Evolutionary conservation across 2,113 vertebrate genomes (phyloP).

Genomic region (Todiramphus chloris): DNA sequence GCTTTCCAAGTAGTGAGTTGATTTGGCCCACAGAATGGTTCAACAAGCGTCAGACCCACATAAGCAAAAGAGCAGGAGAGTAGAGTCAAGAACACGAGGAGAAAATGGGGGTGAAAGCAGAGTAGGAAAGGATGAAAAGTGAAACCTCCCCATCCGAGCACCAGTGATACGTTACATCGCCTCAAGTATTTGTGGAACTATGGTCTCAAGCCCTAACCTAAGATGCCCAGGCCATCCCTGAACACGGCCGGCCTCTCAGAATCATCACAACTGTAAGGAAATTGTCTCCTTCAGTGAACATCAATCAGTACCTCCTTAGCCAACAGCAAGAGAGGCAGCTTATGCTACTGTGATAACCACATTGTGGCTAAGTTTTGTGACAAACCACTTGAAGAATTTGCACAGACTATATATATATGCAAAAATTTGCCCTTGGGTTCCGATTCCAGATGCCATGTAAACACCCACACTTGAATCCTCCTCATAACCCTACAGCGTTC

Average conservation of each 20-base stretch:
- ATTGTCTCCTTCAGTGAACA: not conserved
- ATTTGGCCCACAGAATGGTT: not conserved
- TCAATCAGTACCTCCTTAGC: not conserved
- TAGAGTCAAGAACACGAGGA: not conserved
- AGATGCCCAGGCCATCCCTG: not conserved
- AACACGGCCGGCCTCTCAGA: not conserved
- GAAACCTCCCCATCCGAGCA: not conserved
- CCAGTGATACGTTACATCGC: not conserved
- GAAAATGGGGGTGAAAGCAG: not conserved
- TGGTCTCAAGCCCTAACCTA: not conserved
- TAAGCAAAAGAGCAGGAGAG: not conserved
- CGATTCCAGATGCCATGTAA: not conserved
- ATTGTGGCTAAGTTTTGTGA: not conserved
- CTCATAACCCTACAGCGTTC: not conserved
- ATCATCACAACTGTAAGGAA: not conserved
- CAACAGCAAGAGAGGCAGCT: not conserved
- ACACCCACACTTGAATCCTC: not conserved
- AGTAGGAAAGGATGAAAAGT: not conserved
- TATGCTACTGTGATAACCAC: not conserved
- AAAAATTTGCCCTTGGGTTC: accelerated
- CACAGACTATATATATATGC: not conserved
- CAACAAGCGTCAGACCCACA: not conserved
- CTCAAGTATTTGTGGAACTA: not conserved
- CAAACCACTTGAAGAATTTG: not conserved
- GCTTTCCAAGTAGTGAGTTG: not conserved